Base-by-base conservation (phyloP, 2,888 invertebrate genomes). In the Taphrorychus bicolor region DNA sequence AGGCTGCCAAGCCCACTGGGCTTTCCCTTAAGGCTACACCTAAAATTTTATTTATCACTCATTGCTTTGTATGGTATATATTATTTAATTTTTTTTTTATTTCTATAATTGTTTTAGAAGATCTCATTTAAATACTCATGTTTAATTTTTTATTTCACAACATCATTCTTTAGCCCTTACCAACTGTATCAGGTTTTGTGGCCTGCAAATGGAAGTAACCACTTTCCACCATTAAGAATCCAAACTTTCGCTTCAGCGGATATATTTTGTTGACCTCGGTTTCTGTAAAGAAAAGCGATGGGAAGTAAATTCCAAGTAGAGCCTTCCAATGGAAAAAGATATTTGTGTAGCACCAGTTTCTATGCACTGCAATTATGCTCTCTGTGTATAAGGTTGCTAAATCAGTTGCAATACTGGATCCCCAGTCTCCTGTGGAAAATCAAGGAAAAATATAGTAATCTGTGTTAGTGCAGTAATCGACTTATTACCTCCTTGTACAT, bases 131-230 rank as follows among this genome's bases (percentile, higher is more conserved):
- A n/a, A n/a, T n/a, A n/a, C n/a, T n/a, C n/a, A n/a, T n/a, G n/a
- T n/a, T n/a, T n/a, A n/a, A n/a, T n/a, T n/a, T n/a, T n/a, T n/a
- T n/a, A n/a, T n/a, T n/a, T n/a, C n/a, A n/a, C n/a, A n/a, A n/a
- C n/a, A n/a, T n/a, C n/a, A n/a, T n/a, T n/a, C n/a, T n/a, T n/a
- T n/a, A n/a, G n/a, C n/a, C n/a, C n/a, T n/a, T n/a, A 91, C 94
- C 95, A 72, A 94, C 83, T 0, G 95, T 95, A 75, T 96, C 95
- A 9, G 96, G 96, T 79, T 94, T 95, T 0, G 95, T 94, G 0
- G 92, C 88, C 78, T 97, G 96, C 5, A 95, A 71, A 77, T 95
- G 94, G 75, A 92, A 80, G 73, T 89, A 90, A 0, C 89, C 90
- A 51, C 77, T 78, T 78, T 89, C 88, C 51, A 83, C 82, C 48